Base-by-base conservation (phyloP, 2,797 vertebrate species). In the Emydoidea blandingii region DNA sequence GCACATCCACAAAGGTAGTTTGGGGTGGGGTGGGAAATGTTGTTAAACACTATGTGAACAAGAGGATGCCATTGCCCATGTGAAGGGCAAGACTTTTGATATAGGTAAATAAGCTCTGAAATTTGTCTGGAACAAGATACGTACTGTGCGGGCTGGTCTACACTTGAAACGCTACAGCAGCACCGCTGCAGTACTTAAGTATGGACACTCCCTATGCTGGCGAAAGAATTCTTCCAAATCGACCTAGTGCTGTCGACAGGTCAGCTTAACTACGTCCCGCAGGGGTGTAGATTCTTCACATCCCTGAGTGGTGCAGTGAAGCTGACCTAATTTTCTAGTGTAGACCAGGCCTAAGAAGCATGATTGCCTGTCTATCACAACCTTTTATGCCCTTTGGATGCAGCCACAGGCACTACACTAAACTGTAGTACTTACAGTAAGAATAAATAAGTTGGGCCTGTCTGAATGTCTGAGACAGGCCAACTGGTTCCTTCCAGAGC, bases 1-100 rank as follows among this genome's bases (percentile, higher is more conserved):
- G 96, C 96, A 98, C 93, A 97, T 97, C 96, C 96, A 97, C 95
- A 87, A 97, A 97, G 92, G 94, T 83, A 5, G 29, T 65, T 76
- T 54, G 83, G 93, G 78, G 29, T 16, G 16, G 76, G 87, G 79
- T 8, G 57, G 83, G 62, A 10, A 90, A 76, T 82, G 72, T 68
- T 53, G 41, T 92, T 54, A 83, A 88, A 91, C 44, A 23, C 92
- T 82, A 59, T 95, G 90, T 91, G 95, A 88, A 37, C 85, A 10
- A 37, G 56, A 68, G 49, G 83, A 82, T 54, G 85, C 87, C 81
- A 72, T 88, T 90, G 91, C 89, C 93, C 83, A 29, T 0, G 16
- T 1, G 5, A 41, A 72, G 93, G 79, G 49, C 85, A 59, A 93
- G 92, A 88, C 85, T 81, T 91, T n/a, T 68, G 84, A 83, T 34